Percentiles rank a stretch among this genome's conserved stretches.
phyloP scores from a whole-genome alignment of 2,888 invertebrate species.

The Lepetodrilus schrolli region DNA sequence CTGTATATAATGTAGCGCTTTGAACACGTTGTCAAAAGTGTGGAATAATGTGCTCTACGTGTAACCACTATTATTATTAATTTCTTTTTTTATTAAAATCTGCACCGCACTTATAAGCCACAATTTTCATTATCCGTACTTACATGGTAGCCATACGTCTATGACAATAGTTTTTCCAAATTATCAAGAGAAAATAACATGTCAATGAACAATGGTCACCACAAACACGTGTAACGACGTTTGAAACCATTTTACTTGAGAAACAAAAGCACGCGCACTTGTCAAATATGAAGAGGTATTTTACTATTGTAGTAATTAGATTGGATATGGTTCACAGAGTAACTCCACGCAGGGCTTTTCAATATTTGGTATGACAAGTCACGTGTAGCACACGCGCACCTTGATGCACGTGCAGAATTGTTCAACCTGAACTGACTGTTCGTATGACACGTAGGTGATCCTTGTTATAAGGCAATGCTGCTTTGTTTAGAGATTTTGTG shows the following conservation, averaged over 20 bases:
- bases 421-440: not conserved
- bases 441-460: not conserved
- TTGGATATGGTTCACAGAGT: not conserved
- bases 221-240: not conserved
- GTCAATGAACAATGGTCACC: not conserved
- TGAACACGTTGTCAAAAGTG: no score
- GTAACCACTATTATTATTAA: not conserved
- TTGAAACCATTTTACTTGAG: slow-evolving; percentile 6
- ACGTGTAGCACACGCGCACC: not conserved
- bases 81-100: not conserved
- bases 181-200: not conserved
- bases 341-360: not conserved
- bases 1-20: no score
- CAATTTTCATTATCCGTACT: not conserved
- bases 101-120: no score
- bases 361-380: slow-evolving; percentile 6
- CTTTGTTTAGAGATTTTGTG: slow-evolving; percentile 4
- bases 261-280: not conserved
- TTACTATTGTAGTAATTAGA: not conserved
- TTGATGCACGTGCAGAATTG: slow-evolving; percentile 11
- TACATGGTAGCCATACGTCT: not conserved
- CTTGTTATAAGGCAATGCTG: no score
- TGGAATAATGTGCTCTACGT: no score
- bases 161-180: not conserved
- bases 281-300: not conserved